Evolutionary conservation across 2,113 vertebrate species (phyloP).

Genomic region (Piprites chloris): DNA sequence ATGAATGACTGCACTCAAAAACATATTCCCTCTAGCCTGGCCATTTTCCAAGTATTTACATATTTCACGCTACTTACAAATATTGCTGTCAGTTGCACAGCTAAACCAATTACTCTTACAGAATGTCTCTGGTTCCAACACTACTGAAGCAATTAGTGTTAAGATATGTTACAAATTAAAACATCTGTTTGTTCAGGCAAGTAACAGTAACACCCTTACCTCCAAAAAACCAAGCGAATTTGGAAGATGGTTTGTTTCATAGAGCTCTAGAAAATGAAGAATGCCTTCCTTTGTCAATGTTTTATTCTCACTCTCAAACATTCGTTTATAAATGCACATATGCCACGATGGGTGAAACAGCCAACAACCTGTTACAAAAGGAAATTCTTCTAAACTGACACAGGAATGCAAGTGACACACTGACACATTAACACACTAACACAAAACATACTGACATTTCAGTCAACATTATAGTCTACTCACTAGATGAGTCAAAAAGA

Average conservation of each 20-base stretch:
- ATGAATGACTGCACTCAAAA: background rate
- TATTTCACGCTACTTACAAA: background rate
- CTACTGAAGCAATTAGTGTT: background rate
- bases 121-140: background rate
- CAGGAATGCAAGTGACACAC: background rate
- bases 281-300: constrained; percentile 86
- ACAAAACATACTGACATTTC: background rate
- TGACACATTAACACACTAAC: background rate
- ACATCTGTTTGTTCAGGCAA: background rate
- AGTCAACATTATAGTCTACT: background rate
- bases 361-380: constrained; percentile 63
- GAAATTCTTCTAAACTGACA: background rate
- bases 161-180: background rate
- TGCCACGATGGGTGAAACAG: constrained; percentile 90
- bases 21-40: background rate
- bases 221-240: constrained; percentile 80
- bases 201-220: constrained; percentile 65
- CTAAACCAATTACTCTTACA: background rate
- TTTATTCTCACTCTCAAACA: constrained; percentile 97
- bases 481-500: background rate
- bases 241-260: constrained; percentile 71
- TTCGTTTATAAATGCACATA: constrained; percentile 89
- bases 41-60: background rate
- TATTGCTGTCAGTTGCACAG: background rate
- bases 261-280: constrained; percentile 85